Percentiles rank a stretch among this genome's conserved stretches.
Evolutionary conservation across 2,797 vertebrate genomes (phyloP).

Genomic region (Bovichtus variegatus): DNA sequence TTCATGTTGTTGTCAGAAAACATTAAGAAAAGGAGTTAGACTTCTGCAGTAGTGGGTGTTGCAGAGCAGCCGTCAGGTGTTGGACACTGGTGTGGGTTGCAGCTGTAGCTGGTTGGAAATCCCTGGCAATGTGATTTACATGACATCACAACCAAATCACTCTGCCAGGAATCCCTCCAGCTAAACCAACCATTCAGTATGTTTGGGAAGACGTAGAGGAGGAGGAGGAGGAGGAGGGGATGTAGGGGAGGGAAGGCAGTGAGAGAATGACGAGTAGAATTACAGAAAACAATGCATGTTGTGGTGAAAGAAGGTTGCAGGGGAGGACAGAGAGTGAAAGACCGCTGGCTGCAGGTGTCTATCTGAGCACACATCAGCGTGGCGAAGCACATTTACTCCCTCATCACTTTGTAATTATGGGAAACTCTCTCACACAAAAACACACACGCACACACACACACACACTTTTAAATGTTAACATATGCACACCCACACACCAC

Average conservation of each 20-base stretch:
- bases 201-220: conserved; percentile 25
- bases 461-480: conserved; percentile 65
- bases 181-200: conserved; percentile 73
- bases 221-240: not conserved
- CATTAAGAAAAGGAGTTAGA: conserved; percentile 3
- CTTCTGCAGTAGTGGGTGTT: not conserved
- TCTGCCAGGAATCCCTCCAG: conserved; percentile 92
- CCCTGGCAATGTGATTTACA: conserved; percentile 93
- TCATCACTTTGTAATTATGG: conserved; percentile 75
- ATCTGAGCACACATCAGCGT: conserved; percentile 53
- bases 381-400: conserved; percentile 63
- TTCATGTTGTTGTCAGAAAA: not conserved
- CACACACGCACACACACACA: conserved; percentile 25
- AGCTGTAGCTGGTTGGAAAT: conserved; percentile 90
- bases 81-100: conserved; percentile 56
- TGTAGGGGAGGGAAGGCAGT: not conserved
- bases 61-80: conserved; percentile 11
- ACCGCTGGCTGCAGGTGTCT: conserved; percentile 54
- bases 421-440: conserved; percentile 16
- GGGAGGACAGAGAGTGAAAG: conserved; percentile 36
- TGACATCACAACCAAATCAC: conserved; percentile 90
- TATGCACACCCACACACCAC: conserved; percentile 36
- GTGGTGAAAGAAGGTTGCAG: conserved; percentile 44
- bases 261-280: conserved; percentile 8
- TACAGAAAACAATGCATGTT: not conserved